Conservation (phyloP, 2,888 invertebrate genomes). For the Chalcis sispes region DNA sequence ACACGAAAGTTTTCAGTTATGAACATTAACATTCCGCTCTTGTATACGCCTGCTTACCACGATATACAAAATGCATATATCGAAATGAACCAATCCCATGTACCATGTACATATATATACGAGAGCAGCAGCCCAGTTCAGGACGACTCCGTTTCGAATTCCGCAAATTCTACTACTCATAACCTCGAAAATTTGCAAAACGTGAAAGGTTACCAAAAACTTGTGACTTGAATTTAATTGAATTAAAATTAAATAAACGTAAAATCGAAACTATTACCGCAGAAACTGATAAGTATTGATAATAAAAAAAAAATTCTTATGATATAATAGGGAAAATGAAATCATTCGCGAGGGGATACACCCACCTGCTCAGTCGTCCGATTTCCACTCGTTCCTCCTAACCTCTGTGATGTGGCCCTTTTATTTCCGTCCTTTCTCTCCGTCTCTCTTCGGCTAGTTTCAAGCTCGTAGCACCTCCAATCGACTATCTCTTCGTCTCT, state of each 20-base stretch:
- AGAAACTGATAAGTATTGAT: background rate
- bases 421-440: slow-evolving; percentile 1
- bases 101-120: no score
- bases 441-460: background rate
- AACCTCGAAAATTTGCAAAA: slow-evolving; percentile 26
- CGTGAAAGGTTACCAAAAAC: background rate
- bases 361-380: slow-evolving; percentile 68
- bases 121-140: background rate
- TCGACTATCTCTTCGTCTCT: no score
- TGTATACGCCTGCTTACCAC: background rate
- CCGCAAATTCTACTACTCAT: slow-evolving; percentile 19
- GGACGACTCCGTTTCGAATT: slow-evolving; percentile 31
- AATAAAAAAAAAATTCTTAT: no score
- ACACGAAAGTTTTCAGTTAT: slow-evolving; percentile 1
- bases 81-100: background rate
- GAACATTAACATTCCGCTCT: slow-evolving; percentile 2
- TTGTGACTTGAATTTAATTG: background rate
- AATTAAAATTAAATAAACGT: no score
- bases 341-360: slow-evolving; percentile 59
- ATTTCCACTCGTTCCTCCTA: slow-evolving; percentile 47
- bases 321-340: background rate
- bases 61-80: background rate
- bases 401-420: slow-evolving; percentile 21
- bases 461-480: no score
- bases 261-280: no score